A percentile compares a stretch with the other conserved stretches of the same genome.
Evolutionary conservation across 1,140 invertebrate genomes (phyloP).

Genomic region (Ceratoteleas bidentatus): DNA sequence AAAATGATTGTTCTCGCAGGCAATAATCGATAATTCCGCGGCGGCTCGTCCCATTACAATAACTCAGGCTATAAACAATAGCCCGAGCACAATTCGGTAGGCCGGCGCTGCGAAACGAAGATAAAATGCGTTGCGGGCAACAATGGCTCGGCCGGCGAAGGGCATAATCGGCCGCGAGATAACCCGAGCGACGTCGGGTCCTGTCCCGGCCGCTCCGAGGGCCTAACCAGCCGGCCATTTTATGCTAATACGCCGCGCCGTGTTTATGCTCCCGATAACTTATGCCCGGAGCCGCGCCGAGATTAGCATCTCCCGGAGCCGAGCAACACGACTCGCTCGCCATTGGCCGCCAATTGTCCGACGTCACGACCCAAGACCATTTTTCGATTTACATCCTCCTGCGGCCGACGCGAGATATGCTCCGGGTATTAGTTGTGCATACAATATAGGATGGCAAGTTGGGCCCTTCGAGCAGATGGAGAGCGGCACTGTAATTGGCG

Average conservation of each 20-base stretch:
- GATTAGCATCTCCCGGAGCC: conserved; percentile 61
- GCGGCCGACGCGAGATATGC: conserved; percentile 46
- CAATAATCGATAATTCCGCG: too few species aligned
- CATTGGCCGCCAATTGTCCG: conserved; percentile 43
- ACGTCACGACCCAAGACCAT: conserved; percentile 33
- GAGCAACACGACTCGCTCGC: conserved; percentile 46
- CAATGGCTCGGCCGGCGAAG: conserved; percentile 55
- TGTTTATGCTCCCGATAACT: conserved; percentile 66
- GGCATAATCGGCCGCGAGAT: conserved; percentile 55
- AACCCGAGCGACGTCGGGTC: conserved; percentile 37
- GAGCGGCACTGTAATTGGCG: not conserved
- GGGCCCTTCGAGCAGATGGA: conserved; percentile 15
- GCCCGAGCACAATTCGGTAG: conserved; percentile 40
- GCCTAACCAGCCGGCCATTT: conserved; percentile 58
- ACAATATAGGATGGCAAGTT: conserved; percentile 30
- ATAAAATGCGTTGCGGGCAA: conserved; percentile 59
- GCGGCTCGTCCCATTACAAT: conserved; percentile 29
- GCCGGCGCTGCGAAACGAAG: conserved; percentile 57
- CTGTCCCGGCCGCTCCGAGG: conserved; percentile 4
- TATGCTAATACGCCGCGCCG: conserved; percentile 64
- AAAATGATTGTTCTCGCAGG: too few species aligned
- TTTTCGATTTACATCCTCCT: conserved; percentile 51
- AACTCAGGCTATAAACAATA: conserved; percentile 52
- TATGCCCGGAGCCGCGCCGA: conserved; percentile 56
- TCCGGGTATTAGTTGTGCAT: conserved; percentile 41